Base-by-base conservation (phyloP, 2,113 vertebrate genomes). In the Alaudala cheleensis region DNA sequence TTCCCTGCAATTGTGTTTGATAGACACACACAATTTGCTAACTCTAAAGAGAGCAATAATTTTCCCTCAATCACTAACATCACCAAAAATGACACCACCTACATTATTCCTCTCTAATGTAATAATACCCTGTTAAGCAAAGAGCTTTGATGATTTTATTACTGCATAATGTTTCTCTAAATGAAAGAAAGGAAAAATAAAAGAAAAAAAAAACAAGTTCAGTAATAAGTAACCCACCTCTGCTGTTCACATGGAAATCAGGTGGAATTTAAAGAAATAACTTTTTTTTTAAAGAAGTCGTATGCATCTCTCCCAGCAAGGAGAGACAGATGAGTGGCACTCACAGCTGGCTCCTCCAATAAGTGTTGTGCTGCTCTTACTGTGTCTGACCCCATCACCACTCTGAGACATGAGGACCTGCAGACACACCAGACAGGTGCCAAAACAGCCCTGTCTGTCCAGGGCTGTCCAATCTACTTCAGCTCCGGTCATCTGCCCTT, bases 11-110 rank as follows among this genome's bases (percentile, higher is more conserved):
- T 92, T 93, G 79, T 88, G 53, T 90, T 90, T 96, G 90, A 90
- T 23, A 94, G 93, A 92, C 85, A 88, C 61, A 71, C 24, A 86
- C 60, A 73, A 86, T 96, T 93, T 93, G n/a, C 93, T 86, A 60
- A 90, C 82, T 96, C 85, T 81, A 86, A 90, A 83, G 85, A 93
- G 81, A 95, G 71, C 53, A 83, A 58, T 92, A 73, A 96, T 94
- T 95, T 96, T 97, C 81, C 44, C 18, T 92, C 76, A 96, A 67
- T 92, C 71, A 86, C 67, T 93, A 90, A 60, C 74, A 96, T 93
- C 94, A 90, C 80, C 33, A 90, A 88, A 91, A 96, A 79, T 89
- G 73, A 86, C 74, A 90, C 88, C 81, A 91, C 71, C 81, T 92
- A 95, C 85, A 73, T 86, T 60, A 81, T 88, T 93, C 53, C 28